Conservation (phyloP, 2,888 invertebrate species). For the Augiades crinisus region DNA sequence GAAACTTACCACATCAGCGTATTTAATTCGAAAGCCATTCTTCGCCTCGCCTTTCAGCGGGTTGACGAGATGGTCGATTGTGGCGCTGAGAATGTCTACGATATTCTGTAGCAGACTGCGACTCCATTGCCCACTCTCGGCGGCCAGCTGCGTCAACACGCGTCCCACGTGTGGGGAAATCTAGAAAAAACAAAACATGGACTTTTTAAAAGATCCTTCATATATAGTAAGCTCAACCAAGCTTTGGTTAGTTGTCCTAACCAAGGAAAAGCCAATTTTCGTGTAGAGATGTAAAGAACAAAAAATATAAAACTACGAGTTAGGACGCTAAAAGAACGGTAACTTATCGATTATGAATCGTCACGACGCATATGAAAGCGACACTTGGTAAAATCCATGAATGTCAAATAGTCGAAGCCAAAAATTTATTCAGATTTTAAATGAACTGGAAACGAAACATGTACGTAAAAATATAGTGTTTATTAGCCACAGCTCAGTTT, state of each 20-base stretch:
- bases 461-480: too few species aligned
- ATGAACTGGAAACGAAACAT: neutral
- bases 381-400: neutral
- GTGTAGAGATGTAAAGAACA: too few species aligned
- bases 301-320: too few species aligned
- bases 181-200: conserved; percentile 46
- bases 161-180: conserved; percentile 70
- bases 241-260: too few species aligned
- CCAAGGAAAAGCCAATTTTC: too few species aligned
- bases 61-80: conserved; percentile 45
- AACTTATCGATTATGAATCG: too few species aligned
- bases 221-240: too few species aligned
- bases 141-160: conserved; percentile 77
- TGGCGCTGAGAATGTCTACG: conserved; percentile 76
- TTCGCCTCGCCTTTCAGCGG: conserved; percentile 46
- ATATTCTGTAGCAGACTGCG: conserved; percentile 80
- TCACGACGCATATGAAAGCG: neutral
- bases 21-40: conserved; percentile 61
- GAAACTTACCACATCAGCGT: conserved; percentile 73
- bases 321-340: too few species aligned
- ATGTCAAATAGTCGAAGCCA: neutral
- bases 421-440: neutral
- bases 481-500: neutral
- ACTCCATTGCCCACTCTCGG: conserved; percentile 80
- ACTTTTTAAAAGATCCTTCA: too few species aligned